Base-by-base conservation (phyloP, 2,113 vertebrate species). In the Ceuthmochares aereus region DNA sequence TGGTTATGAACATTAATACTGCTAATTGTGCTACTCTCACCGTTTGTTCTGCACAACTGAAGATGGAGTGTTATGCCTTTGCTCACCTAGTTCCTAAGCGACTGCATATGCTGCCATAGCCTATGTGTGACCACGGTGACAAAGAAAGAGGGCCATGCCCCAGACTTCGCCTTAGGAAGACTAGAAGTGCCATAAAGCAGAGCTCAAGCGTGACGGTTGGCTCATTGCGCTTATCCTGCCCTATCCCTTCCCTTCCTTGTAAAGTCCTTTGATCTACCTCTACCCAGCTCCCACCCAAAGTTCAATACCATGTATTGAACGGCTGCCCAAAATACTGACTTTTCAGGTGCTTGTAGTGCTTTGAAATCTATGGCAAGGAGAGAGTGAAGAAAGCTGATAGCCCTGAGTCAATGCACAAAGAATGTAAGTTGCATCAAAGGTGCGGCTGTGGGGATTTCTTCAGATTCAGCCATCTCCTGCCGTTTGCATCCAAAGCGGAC, bases 361-460 rank as follows among this genome's bases (percentile, higher is more conserved):
- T 45, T 1, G 6, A 85, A 76, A 72, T 10, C 78, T 4, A 2
- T 6, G 51, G 54, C 75, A 55, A 34, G 60, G 66, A n/a, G 75
- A 69, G 81, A 64, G 55, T 7, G 54, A 68, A 74, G 62, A 55
- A 77, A 83, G 67, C 15, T n/a, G 72, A 70, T 20, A 72, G 34
- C 25, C 25, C 76, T 90, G 90, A 92, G 60, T 79, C 86, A 93
- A 77, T 0, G 0, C 14, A 4, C 54, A n/a, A 95, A 73, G 93
- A 89, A 94, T 87, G 86, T 37, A 86, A 42, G 58, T 87, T 94
- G 60, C 70, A 85, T 70, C 77, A 88, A 69, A 69, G 85, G 64
- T 75, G 84, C 15, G 78, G 73, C 70, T 72, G 20, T 1, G 10
- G 78, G 43, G 63, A 29, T 59, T 83, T 93, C 88, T 85, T 73